phyloP scores from a whole-genome alignment of 2,113 vertebrate species.

The Pterocles burchelli region DNA sequence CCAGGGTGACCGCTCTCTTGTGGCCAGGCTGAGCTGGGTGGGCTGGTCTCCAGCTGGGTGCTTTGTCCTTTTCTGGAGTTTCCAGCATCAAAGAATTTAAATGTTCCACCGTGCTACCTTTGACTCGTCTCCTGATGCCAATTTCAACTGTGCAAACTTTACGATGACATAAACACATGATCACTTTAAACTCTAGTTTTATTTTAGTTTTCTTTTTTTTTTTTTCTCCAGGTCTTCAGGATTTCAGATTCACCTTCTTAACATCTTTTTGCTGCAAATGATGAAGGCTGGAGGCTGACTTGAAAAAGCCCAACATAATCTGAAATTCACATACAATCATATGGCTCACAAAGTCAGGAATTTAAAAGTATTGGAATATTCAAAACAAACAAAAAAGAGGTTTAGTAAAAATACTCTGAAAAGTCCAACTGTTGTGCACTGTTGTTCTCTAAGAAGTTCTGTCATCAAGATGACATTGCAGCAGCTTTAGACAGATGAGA shows the following conservation, averaged over 20 bases:
- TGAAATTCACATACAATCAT: not conserved
- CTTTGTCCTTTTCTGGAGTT: not conserved
- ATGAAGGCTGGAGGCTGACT: not conserved
- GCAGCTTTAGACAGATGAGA: constrained; percentile 27
- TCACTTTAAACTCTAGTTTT: not conserved
- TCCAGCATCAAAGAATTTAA: not conserved
- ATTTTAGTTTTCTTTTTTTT: not conserved
- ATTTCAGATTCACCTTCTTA: not conserved
- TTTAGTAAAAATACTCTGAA: not conserved
- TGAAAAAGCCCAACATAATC: not conserved
- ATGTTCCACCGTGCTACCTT: not conserved
- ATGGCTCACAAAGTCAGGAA: not conserved
- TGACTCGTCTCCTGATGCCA: not conserved
- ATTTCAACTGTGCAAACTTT: not conserved
- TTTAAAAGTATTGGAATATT: not conserved
- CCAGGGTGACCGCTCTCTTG: not conserved
- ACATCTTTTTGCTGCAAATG: not conserved
- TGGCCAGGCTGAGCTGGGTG: not conserved
- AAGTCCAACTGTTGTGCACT: not conserved
- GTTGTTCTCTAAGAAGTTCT: constrained; percentile 20
- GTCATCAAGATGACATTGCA: constrained; percentile 35
- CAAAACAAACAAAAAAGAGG: constrained; percentile 9
- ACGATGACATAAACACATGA: not conserved
- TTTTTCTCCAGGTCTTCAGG: not conserved
- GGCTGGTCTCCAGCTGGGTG: not conserved